Evolutionary conservation across 2,113 vertebrate species (phyloP).

Genomic region (Mus pahari): DNA sequence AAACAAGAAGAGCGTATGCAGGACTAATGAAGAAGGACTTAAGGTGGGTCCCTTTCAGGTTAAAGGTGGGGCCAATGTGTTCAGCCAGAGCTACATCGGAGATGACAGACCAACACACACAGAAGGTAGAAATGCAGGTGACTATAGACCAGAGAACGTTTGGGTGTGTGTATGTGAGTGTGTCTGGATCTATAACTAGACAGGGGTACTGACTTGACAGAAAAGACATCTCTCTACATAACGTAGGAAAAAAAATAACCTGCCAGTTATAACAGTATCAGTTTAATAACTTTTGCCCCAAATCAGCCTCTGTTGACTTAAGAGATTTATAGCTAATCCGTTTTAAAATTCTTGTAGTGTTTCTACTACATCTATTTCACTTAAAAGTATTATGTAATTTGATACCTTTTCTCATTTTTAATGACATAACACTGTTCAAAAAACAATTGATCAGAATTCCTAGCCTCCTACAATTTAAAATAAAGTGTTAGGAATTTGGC

Average conservation of each 20-base stretch:
- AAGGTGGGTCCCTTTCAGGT: neutral
- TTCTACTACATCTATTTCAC: slow-evolving; percentile 1
- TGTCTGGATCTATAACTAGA: neutral
- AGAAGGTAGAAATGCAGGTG: neutral
- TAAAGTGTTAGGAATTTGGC: slow-evolving; percentile 3
- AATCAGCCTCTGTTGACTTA: neutral
- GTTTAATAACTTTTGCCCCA: slow-evolving; percentile 22
- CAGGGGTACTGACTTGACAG: neutral
- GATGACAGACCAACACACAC: neutral
- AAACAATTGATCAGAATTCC: slow-evolving; percentile 27
- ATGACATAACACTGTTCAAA: slow-evolving; percentile 19
- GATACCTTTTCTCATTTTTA: slow-evolving; percentile 49
- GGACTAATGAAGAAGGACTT: neutral
- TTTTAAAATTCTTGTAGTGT: slow-evolving; percentile 26
- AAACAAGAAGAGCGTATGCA: neutral
- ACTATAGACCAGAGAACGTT: neutral
- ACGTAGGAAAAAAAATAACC: neutral
- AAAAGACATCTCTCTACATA: neutral
- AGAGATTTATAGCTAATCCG: slow-evolving; percentile 17
- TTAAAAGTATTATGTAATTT: slow-evolving; percentile 32
- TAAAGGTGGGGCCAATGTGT: neutral
- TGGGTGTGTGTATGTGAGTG: neutral
- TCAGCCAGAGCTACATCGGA: slow-evolving; percentile 3
- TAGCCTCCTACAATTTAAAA: slow-evolving; percentile 2
- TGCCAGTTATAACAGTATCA: neutral